Base-by-base conservation (phyloP, 1,140 invertebrate genomes). In the Procambarus clarkii region DNA sequence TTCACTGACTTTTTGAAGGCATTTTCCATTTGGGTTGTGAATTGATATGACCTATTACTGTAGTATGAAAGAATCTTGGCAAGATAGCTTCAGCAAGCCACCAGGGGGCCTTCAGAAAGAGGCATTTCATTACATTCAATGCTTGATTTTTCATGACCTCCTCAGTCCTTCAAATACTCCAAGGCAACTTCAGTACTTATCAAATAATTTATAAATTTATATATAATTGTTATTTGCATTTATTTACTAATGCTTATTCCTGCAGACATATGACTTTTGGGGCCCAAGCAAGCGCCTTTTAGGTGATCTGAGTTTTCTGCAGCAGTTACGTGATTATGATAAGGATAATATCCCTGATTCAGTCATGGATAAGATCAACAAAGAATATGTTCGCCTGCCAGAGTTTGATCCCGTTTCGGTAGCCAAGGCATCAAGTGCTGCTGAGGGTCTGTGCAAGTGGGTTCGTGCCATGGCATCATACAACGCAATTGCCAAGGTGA, bases 401-500 rank as follows among this genome's bases (percentile, higher is more conserved):
- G 97, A 98, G 93, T 99, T 99, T 95, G 97, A 98, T 93, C 98
- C 98, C 0, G 96, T 96, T 34, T 96, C 97, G 18, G 98, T 99
- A 0, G 97, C 97, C 85, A 98, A 97, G 83, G 97, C 98, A 0
- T 99, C 98, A 0, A 97, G 97, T 0, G 98, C 98, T 21, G 98
- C 98, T 93, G 98, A 98, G 94, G 97, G 98, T 91, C 95, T 99
- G 7, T 99, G 98, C 93, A 97, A 97, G 92, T 99, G 98, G 98
- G 97, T 99, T 2, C 95, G 97, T 44, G 95, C 95, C 8, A 92
- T 93, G 88, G 86, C 88, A 11, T 78, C 84, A 44, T 93, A 93
- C 91, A 76, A 92, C 18, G 76, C 79, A 44, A 91, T 92, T 34
- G 91, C 92, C 9, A 93, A 93, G 88, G 93, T 93, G 46, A 87